Evolutionary conservation across 2,797 vertebrate species (phyloP).

Genomic region (Arrhamphus sclerolepis): DNA sequence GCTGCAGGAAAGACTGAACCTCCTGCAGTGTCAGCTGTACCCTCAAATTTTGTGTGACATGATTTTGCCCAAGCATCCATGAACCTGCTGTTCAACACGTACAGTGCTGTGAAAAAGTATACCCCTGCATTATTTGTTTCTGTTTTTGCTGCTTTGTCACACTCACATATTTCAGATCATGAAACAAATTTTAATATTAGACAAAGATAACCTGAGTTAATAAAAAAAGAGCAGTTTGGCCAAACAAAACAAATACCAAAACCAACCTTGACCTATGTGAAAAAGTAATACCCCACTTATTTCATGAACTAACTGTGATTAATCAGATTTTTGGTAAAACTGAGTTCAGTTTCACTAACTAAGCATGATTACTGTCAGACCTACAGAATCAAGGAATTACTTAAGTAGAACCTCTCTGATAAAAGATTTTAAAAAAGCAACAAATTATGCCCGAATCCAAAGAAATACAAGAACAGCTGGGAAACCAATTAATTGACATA

Average conservation of each 20-base stretch:
- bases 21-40: slow-evolving; percentile 38
- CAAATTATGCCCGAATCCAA: neutral
- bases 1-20: slow-evolving; percentile 36
- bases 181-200: too few relatives aligned
- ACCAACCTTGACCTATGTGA: neutral
- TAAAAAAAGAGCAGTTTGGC: too few relatives aligned
- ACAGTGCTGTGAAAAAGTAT: neutral
- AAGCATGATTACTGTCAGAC: too few relatives aligned
- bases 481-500: neutral
- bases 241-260: too few relatives aligned
- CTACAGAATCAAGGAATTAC: too few relatives aligned
- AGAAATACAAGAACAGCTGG: neutral
- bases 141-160: too few relatives aligned
- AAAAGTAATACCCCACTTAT: neutral
- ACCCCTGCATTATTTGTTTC: neutral
- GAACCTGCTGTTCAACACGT: neutral
- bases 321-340: too few relatives aligned
- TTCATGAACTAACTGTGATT: neutral
- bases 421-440: neutral
- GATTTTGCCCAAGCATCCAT: slow-evolving; percentile 5
- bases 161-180: too few relatives aligned
- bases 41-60: slow-evolving; percentile 33
- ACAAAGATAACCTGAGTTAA: too few relatives aligned
- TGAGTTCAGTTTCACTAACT: too few relatives aligned
- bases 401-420: too few relatives aligned